phyloP scores from a whole-genome alignment of 2,113 vertebrate species.

The Pterocles orientalis region DNA sequence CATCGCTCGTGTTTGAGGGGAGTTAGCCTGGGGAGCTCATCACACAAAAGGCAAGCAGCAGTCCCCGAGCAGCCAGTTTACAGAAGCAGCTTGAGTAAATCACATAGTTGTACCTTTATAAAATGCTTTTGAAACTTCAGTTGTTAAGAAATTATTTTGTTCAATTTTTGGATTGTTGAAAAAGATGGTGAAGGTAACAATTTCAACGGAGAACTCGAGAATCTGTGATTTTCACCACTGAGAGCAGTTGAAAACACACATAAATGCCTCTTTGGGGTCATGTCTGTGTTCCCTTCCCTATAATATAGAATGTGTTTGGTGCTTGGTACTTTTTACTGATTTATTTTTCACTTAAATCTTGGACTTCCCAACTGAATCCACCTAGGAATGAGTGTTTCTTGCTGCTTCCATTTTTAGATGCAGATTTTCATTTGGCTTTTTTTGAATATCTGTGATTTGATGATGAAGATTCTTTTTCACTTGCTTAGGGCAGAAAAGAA shows the following conservation, averaged over 20 bases:
- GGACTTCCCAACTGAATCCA: not conserved
- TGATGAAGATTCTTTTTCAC: not conserved
- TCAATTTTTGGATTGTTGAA: not conserved
- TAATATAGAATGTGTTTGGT: accelerated
- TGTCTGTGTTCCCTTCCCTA: accelerated
- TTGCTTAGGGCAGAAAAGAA: not conserved
- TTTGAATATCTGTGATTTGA: not conserved
- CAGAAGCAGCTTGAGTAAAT: not conserved
- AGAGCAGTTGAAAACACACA: not conserved
- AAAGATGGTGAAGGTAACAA: not conserved
- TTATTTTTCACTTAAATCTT: not conserved
- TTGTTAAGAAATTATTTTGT: not conserved
- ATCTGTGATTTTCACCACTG: not conserved
- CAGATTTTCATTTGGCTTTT: not conserved
- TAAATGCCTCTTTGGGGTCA: not conserved
- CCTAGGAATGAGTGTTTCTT: not conserved
- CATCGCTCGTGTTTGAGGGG: accelerated
- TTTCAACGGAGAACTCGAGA: not conserved
- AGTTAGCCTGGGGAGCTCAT: not conserved
- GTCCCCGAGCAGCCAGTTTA: not conserved
- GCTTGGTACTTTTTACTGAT: not conserved
- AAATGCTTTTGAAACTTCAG: too few species aligned
- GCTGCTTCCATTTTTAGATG: not conserved
- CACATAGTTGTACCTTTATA: not conserved
- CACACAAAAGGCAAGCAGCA: not conserved